These are phyloP conservation scores for Brachyptera putata DNA, from an alignment of 2,888 invertebrate genomes.

Conservation along the genomic window DNA sequence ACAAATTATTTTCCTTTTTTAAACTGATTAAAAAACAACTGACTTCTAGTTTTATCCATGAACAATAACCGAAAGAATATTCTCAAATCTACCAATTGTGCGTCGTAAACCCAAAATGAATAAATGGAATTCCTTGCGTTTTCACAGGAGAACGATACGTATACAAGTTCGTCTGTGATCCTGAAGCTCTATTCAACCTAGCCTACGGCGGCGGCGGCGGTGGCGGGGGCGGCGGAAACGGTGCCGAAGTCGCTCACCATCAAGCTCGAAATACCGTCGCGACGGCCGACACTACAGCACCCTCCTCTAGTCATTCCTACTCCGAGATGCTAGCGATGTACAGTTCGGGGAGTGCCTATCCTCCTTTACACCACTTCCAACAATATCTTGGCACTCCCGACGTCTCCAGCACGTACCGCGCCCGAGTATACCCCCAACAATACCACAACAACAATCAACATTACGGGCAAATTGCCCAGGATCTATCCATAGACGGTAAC, in stretches of 20 bases:
- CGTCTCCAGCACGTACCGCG: neutral
- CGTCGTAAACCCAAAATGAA: no score
- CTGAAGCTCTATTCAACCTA: conserved; percentile 84
- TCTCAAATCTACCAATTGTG: no score
- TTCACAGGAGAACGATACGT: conserved; percentile 84
- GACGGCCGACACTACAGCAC: neutral
- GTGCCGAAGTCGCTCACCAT: neutral
- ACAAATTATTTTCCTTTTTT: no score
- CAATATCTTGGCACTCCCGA: conserved; percentile 22
- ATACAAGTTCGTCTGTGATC: conserved; percentile 95
- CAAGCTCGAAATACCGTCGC: neutral
- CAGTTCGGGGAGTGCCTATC: conserved; percentile 23
- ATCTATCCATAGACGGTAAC: conserved; percentile 22
- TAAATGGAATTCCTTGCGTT: no score
- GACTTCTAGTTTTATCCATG: no score
- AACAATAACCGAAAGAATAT: no score
- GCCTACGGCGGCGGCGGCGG: conserved; percentile 51
- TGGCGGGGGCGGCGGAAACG: conserved; percentile 26
- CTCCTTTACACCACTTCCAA: conserved; percentile 30
- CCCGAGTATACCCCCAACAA: conserved; percentile 21
- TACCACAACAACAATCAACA: conserved; percentile 20
- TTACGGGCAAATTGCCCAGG: conserved; percentile 12
- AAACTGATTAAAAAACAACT: no score
- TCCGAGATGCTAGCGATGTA: conserved; percentile 32
- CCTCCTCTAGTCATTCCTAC: conserved; percentile 16